A percentile compares a stretch with the other conserved stretches of the same genome.
These are phyloP conservation scores for Allolobophora icterica DNA, from an alignment of 2,888 invertebrate species.

Conservation along the genomic window DNA sequence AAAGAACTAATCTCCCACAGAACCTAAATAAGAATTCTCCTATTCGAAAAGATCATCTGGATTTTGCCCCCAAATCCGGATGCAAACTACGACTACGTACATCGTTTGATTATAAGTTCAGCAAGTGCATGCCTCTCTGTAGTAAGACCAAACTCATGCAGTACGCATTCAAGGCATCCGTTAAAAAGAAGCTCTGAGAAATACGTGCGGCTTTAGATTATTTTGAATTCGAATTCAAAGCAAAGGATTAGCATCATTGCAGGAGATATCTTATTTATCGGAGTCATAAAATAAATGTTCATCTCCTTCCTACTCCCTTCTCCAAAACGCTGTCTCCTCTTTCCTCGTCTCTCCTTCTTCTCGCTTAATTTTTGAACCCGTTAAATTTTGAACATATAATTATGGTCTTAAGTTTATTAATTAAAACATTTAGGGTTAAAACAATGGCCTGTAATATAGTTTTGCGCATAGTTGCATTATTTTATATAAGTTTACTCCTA, in stretches of 20 bases:
- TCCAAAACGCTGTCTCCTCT: neutral
- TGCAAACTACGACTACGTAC: neutral
- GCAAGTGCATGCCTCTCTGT: neutral
- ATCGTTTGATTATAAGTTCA: neutral
- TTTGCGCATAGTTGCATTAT: no score
- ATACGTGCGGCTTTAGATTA: neutral
- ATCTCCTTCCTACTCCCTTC: neutral
- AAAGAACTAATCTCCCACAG: neutral
- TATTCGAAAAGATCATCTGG: neutral
- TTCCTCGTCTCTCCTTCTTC: neutral
- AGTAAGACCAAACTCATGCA: neutral
- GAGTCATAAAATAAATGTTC: neutral
- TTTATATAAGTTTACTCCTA: no score
- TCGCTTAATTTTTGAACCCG: neutral
- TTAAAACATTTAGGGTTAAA: no score
- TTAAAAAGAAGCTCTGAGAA: neutral
- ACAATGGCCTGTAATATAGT: no score
- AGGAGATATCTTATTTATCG: neutral
- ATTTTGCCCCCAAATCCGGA: neutral
- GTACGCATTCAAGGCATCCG: neutral
- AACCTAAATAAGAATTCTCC: neutral
- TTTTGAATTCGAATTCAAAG: neutral
- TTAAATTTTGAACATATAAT: no score
- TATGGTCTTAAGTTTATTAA: no score
- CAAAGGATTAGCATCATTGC: neutral